A percentile compares a stretch with the other conserved stretches of the same genome.
Conservation (phyloP, 1,140 invertebrate species). For the Cheumatopsyche charites region DNA sequence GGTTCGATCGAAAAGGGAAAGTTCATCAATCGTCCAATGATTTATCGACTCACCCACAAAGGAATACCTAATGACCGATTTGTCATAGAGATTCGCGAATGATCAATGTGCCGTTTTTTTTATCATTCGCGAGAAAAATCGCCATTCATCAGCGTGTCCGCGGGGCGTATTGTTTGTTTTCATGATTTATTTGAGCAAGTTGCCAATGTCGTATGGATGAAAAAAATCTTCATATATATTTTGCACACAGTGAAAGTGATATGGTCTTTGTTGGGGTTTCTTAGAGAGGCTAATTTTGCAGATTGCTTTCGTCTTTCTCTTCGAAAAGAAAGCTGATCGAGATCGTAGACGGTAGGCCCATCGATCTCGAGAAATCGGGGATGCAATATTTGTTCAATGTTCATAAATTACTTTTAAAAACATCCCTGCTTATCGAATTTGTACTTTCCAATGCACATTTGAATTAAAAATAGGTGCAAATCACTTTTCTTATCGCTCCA, state of each 20-base stretch:
- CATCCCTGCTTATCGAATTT: no score
- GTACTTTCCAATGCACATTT: no score
- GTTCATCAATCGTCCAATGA: slow-evolving; percentile 3
- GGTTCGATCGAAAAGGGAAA: slow-evolving; percentile 5
- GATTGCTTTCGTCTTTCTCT: slow-evolving; percentile 21
- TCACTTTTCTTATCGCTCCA: background rate
- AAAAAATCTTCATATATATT: slow-evolving; percentile 2
- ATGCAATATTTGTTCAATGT: no score
- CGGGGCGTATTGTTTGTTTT: slow-evolving; percentile 10
- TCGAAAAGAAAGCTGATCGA: slow-evolving; percentile 16
- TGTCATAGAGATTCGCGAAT: slow-evolving; percentile 9
- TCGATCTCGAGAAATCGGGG: no score
- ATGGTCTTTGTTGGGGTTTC: slow-evolving; percentile 3
- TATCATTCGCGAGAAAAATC: background rate
- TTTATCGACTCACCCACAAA: background rate
- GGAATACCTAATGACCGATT: background rate
- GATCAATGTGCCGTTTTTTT: slow-evolving; percentile 14
- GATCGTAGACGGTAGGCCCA: no score
- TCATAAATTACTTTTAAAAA: no score
- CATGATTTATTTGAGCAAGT: background rate
- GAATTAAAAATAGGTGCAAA: background rate
- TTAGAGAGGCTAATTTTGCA: background rate
- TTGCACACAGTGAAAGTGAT: slow-evolving; percentile 8
- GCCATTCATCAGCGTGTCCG: slow-evolving; percentile 9
- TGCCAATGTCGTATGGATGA: background rate